These are phyloP conservation scores for Candidula unifasciata DNA, from an alignment of 2,888 invertebrate genomes.

Conservation along the genomic window DNA sequence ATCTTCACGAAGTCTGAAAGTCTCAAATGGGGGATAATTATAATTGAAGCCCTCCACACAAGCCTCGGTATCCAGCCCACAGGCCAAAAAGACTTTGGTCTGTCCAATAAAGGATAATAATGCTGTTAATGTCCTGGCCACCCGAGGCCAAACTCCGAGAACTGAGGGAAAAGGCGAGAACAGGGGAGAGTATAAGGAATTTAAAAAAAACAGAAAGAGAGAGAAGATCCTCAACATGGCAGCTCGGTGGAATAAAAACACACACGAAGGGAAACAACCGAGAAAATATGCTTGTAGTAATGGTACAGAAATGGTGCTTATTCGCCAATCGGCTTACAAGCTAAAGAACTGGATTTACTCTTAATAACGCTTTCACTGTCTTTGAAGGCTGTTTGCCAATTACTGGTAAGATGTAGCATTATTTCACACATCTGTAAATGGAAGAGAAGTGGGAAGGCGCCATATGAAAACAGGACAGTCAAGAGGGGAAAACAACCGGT, in stretches of 20 bases:
- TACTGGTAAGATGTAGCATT: slow-evolving; percentile 38
- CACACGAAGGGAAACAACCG: slow-evolving; percentile 41
- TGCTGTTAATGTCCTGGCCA: slow-evolving; percentile 20
- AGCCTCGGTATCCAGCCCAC: slow-evolving; percentile 9
- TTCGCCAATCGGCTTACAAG: slow-evolving; percentile 41
- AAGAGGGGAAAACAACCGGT: neutral
- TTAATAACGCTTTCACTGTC: slow-evolving; percentile 40
- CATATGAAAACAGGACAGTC: neutral
- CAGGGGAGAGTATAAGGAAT: neutral
- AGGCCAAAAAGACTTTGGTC: slow-evolving; percentile 24
- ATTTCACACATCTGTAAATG: slow-evolving; percentile 10
- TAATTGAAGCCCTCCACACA: slow-evolving; percentile 29
- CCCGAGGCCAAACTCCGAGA: slow-evolving; percentile 29
- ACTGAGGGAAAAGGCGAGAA: neutral
- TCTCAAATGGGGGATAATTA: slow-evolving; percentile 34
- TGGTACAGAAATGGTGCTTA: neutral
- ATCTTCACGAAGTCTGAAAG: slow-evolving; percentile 7
- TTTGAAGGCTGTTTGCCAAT: slow-evolving; percentile 47
- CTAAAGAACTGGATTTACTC: slow-evolving; percentile 25
- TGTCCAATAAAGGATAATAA: slow-evolving; percentile 26
- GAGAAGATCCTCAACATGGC: neutral
- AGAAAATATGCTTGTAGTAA: slow-evolving; percentile 15
- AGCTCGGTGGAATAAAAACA: neutral
- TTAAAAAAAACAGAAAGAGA: neutral
- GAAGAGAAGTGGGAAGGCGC: neutral